Conservation (phyloP, 2,888 invertebrate species). For the Acleris holmiana region DNA sequence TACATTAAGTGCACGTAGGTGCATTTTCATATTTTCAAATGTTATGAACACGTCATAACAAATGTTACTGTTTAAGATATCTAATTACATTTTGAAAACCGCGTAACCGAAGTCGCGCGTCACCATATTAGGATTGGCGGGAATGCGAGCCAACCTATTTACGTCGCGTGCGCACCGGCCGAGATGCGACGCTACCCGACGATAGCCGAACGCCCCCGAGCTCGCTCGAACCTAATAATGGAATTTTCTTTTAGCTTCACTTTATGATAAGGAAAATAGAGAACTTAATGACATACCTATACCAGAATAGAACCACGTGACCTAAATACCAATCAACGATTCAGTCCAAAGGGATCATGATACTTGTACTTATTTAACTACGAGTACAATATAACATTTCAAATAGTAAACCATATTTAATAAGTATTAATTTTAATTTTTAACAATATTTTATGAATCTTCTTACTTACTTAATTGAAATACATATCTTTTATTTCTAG, state of each 20-base stretch:
- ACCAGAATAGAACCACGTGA: conserved; percentile 25
- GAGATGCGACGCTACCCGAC: conserved; percentile 52
- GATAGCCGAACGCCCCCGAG: conserved; percentile 52
- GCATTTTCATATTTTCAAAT: not conserved
- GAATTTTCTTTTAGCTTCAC: conserved; percentile 59
- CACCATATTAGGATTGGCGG: conserved; percentile 85
- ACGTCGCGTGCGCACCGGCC: conserved; percentile 68
- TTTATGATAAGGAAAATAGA: conserved; percentile 52
- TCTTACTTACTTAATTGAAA: too few species aligned
- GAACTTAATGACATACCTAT: conserved; percentile 19
- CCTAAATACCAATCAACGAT: conserved; percentile 29
- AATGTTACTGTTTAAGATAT: conserved; percentile 29
- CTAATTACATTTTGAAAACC: conserved; percentile 48
- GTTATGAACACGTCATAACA: not conserved
- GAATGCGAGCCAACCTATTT: conserved; percentile 72
- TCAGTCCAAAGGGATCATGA: conserved; percentile 1
- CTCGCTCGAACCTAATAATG: conserved; percentile 69
- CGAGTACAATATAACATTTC: not conserved
- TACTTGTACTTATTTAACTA: not conserved
- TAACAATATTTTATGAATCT: too few species aligned
- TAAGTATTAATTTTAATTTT: too few species aligned
- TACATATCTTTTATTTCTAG: too few species aligned
- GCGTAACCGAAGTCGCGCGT: conserved; percentile 66
- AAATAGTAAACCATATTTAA: not conserved
- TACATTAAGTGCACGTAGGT: too few species aligned